Evolutionary conservation across 2,888 invertebrate species (phyloP), one percentile per base, ranked within the genome.

Genomic region (Pimpla rufipes): DNA sequence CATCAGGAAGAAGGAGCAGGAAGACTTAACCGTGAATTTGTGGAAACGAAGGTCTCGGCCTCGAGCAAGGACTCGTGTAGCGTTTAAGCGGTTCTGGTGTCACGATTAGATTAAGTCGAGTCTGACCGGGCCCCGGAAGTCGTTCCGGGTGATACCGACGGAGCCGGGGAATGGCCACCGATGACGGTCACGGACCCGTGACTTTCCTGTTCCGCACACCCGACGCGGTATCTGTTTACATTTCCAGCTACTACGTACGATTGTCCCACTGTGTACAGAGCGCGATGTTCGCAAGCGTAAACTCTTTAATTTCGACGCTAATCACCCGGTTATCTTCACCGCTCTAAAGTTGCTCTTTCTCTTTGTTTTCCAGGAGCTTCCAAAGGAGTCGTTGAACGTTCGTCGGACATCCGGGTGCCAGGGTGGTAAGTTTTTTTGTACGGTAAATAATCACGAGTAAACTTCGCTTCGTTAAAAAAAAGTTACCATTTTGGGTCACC

Each of bases 81-180:
- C n/a, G 52, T 35, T 21, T 7, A 68, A 74, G 62, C 62, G 47
- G 67, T 42, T 40, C 64, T 40, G 59, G 73, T 62, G 64, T 35
- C 47, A 11, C 81, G 83, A 86, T 86, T 85, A 81, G 83, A 83
- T 86, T 86, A 81, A 83, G 67, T 71, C 76, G 76, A 64, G 79
- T 79, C 77, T 73, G 74, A 78, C 84, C 79, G 64, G 62, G 76
- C 52, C 21, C 80, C 85, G 81, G 83, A 84, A 81, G 79, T 79
- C 80, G 82, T 85, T 84, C 83, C 81, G 82, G 66, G 42, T 59
- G 71, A 67, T 77, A 77, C 71, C 71, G 79, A 79, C 67, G 45
- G 37, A 37, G 45, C 42, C 73, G 47, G 45, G 47, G 42, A 73
- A 73, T 37, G 71, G 47, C 59, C 35, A 23, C 59, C 59, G 10